Evolutionary conservation across 2,797 vertebrate species (phyloP), one percentile per base, ranked within the genome.

Genomic region (Rhadinocentrus ornatus): DNA sequence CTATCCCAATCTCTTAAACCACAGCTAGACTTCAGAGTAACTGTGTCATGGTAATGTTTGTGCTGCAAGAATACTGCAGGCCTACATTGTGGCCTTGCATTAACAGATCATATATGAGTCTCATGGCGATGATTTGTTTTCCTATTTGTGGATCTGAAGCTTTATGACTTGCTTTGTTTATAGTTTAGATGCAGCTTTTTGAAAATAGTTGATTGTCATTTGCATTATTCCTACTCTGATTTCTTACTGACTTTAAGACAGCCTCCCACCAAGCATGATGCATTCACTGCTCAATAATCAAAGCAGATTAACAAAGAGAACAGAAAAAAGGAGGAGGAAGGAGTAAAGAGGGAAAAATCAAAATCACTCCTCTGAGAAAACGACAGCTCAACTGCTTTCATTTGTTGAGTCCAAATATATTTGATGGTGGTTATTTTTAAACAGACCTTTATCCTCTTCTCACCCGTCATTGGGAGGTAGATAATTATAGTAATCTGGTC

Each of bases 401-500:
- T 88, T 88, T 80, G 85, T 78, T 35, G 77, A 85, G 84, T 83
- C 82, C 74, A 89, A 86, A 90, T 88, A 88, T 88, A 89, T 86
- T 88, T 81, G 79, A 86, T 87, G 84, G 69, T 20, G 78, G 85
- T 88, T 93, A 91, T 92, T 92, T 92, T 91, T 92, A 86, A 86
- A 90, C 73, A 88, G 85, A 80, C 79, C 88, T 82, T 91, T 92
- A 91, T 91, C 88, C 85, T 84, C 71, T 55, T 68, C 79, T 88
- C 88, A 78, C 80, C 84, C 88, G 82, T 86, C 79, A 85, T 83
- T 32, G 56, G 39, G 75, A 88, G 87, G 90, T 81, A 71, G 84
- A 88, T 92, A 91, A 90, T 90, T 91, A 92, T 89, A 91, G 87
- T 89, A 82, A 89, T 91, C 87, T 88, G 87, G 82, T 89, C 41